Base-by-base conservation (phyloP, 2,888 invertebrate genomes). In the Lasioglossum malachurum region DNA sequence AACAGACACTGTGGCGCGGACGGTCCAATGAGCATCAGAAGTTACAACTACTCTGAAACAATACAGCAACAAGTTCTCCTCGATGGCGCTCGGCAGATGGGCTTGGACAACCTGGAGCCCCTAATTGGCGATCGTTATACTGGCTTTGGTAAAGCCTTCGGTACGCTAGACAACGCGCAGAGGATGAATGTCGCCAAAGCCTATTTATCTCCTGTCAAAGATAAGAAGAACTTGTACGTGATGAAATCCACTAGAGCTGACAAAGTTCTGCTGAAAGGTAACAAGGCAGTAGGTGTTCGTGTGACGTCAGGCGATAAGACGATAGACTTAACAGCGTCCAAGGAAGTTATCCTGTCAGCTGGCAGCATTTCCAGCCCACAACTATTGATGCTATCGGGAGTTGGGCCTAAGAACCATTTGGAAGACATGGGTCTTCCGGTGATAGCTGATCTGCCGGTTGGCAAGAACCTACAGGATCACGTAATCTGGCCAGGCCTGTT, bases 301-400 rank as follows among this genome's bases (percentile, higher is more conserved):
- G 94, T 96, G 89, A 93, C 90, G 84, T 67, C 96, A 91, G 89
- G 95, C 89, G 90, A 92, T 27, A 94, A 94, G 0, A 90, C 87
- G 4, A 73, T 95, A 2, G 93, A 85, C 3, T 86, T 93, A 19
- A 91, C 88, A 74, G 97, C 97, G 8, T 95, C 95, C 19, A 96
- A 96, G 84, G 97, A 97, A 91, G 96, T 97, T 0, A 96, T 97
- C 82, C 91, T 98, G 8, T 96, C 97, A 16, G 97, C 96, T 1
- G 97, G 97, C 7, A 96, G 97, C 4, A 96, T 97, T 76, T 97
- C 96, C 89, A 96, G 97, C 2, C 97, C 97, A 0, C 97, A 97
- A 92, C 91, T 98, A 7, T 95, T 98, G 69, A 96, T 97, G 96
- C 94, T 97, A 23, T 97, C 97, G 0, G 97, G 97, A 0, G 95